Percentiles rank a stretch among this genome's conserved stretches.
Evolutionary conservation across 2,113 vertebrate genomes (phyloP).

Genomic region (Hypanus sabinus): DNA sequence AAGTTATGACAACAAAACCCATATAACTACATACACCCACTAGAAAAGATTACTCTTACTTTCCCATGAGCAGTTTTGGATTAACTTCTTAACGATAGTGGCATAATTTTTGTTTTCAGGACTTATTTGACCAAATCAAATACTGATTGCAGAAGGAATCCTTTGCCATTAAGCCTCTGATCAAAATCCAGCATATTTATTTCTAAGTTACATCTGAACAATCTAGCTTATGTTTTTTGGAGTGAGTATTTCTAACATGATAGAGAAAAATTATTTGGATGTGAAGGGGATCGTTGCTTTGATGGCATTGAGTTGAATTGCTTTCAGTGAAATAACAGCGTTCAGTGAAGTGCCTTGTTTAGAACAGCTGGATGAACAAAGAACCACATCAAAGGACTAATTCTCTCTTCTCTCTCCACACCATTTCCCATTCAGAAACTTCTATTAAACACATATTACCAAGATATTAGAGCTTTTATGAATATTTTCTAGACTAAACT

Average conservation of each 20-base stretch:
- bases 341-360: background rate
- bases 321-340: background rate
- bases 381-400: background rate
- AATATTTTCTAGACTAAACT: background rate
- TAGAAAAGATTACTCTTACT: background rate
- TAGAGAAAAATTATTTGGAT: constrained; percentile 14
- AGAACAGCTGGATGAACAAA: constrained; percentile 11
- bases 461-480: background rate
- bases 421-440: background rate
- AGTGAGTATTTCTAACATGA: background rate
- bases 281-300: background rate
- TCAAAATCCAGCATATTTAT: background rate
- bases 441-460: background rate
- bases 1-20: background rate
- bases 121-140: background rate
- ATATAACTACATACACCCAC: background rate
- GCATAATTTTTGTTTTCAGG: background rate
- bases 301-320: background rate
- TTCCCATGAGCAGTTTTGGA: background rate
- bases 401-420: background rate
- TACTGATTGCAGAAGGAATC: background rate
- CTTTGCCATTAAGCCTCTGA: background rate
- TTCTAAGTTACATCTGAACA: background rate
- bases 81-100: background rate
- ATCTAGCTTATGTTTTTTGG: background rate